Conservation (phyloP, 2,797 vertebrate genomes). For the Vultur gryphus region DNA sequence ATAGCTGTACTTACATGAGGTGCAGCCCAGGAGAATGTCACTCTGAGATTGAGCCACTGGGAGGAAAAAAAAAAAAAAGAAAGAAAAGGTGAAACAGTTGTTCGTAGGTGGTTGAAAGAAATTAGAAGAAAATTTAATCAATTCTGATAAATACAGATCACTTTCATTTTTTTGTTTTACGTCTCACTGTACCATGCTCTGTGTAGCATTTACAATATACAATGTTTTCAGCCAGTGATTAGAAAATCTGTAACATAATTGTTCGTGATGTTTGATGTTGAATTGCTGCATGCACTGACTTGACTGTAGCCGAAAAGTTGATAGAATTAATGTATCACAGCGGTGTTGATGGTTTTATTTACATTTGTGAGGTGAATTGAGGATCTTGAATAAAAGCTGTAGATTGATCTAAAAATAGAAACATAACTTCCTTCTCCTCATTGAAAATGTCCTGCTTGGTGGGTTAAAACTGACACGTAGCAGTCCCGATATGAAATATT, state of each 20-base stretch:
- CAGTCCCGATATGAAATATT: neutral
- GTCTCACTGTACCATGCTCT: neutral
- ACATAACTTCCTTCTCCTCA: neutral
- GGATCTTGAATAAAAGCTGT: neutral
- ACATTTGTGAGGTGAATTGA: neutral
- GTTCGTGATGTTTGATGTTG: neutral
- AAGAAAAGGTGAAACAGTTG: neutral
- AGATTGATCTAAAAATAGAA: neutral
- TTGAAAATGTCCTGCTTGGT: neutral
- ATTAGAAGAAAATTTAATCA: neutral
- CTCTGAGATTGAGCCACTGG: neutral
- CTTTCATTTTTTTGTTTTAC: neutral
- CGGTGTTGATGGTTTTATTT: neutral
- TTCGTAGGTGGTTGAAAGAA: neutral
- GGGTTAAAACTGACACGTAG: neutral
- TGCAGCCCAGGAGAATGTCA: neutral
- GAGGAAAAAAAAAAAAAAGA: neutral
- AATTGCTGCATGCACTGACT: neutral
- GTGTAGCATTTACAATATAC: neutral
- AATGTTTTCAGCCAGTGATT: neutral
- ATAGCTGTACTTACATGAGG: constrained; percentile 20
- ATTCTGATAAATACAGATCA: neutral
- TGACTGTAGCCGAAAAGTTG: neutral
- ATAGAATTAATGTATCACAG: neutral
- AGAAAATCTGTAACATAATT: neutral